phyloP scores from a whole-genome alignment of 2,113 vertebrate species.

The Myiozetetes cayanensis region DNA sequence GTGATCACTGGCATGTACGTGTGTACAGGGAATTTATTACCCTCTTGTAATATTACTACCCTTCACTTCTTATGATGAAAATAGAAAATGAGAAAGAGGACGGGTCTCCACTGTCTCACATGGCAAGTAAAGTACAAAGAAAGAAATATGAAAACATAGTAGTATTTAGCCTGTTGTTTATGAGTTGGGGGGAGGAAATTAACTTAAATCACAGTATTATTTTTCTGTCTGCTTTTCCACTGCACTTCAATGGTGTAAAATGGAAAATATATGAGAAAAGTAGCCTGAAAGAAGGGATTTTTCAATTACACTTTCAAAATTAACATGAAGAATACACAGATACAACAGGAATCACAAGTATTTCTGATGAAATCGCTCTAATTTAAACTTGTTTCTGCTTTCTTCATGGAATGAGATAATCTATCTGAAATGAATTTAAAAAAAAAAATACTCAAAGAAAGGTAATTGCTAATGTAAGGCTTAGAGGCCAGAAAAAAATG shows the following conservation, averaged over 20 bases:
- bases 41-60: neutral
- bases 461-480: slow-evolving; percentile 15
- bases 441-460: slow-evolving; percentile 35
- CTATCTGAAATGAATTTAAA: slow-evolving; percentile 45
- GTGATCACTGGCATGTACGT: neutral
- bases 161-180: neutral
- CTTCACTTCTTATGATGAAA: neutral
- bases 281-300: slow-evolving; percentile 20
- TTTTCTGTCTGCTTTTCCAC: neutral
- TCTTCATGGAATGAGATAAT: slow-evolving; percentile 54
- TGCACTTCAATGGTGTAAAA: neutral
- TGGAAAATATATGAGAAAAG: slow-evolving; percentile 23
- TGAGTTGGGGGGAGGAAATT: neutral
- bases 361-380: slow-evolving; percentile 48
- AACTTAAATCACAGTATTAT: neutral
- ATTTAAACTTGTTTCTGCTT: slow-evolving; percentile 64
- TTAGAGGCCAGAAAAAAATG: neutral
- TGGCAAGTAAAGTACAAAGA: neutral
- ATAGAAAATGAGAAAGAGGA: neutral
- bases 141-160: neutral
- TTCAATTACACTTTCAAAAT: neutral
- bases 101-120: neutral
- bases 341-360: slow-evolving; percentile 54
- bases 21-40: neutral
- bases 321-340: slow-evolving; percentile 48